Evolutionary conservation across 2,113 vertebrate species (phyloP).

Genomic region (Etheostoma cragini): DNA sequence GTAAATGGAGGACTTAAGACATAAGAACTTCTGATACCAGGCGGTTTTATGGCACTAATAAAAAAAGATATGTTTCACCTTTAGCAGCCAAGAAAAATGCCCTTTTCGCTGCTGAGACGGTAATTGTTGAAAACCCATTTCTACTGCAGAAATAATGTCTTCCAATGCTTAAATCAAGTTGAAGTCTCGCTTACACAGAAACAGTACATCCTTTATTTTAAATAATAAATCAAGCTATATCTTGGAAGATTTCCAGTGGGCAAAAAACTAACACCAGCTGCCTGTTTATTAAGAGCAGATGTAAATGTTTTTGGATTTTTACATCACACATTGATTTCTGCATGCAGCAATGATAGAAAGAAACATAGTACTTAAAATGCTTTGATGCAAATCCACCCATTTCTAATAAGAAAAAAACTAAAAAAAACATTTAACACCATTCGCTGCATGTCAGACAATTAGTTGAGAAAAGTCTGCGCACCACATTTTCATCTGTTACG

Average conservation of each 20-base stretch:
- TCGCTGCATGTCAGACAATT: neutral
- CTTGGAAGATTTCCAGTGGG: neutral
- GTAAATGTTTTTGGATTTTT: neutral
- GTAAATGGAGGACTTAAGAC: conserved; percentile 12
- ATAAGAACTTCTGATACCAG: conserved; percentile 20
- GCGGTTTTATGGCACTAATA: conserved; percentile 40
- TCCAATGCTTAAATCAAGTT: neutral
- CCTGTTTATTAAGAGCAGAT: neutral
- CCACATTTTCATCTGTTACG: neutral
- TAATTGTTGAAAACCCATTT: neutral
- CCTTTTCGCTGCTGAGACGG: neutral
- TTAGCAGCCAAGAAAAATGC: neutral
- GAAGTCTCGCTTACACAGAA: neutral
- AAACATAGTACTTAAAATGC: neutral
- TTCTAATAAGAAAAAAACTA: too few relatives aligned
- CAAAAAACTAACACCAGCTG: neutral
- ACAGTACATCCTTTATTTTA: neutral
- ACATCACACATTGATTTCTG: neutral
- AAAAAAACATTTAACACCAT: neutral
- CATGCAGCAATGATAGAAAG: neutral
- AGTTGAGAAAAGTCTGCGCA: neutral
- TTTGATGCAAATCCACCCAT: neutral
- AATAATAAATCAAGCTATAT: neutral
- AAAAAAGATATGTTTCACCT: conserved; percentile 25
- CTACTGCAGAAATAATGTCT: neutral